These are phyloP conservation scores for Myotis yumanensis DNA, from an alignment of 2,113 vertebrate genomes.

Conservation along the genomic window DNA sequence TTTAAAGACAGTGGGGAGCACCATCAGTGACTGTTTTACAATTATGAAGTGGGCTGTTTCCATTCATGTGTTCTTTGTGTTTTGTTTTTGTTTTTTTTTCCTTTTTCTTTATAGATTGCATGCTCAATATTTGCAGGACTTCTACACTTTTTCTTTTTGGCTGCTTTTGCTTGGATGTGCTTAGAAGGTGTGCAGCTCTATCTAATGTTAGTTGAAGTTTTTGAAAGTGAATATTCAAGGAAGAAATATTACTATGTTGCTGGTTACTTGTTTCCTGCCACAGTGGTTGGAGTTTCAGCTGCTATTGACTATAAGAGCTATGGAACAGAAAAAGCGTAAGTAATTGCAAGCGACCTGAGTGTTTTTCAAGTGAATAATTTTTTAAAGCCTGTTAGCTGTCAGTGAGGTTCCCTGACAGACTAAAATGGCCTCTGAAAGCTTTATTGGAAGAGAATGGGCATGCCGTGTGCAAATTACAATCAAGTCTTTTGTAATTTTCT, in stretches of 20 bases:
- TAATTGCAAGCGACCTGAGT: conserved; percentile 86
- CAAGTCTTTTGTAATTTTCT: conserved; percentile 87
- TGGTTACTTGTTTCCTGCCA: conserved; percentile 97
- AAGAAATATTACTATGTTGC: conserved; percentile 98
- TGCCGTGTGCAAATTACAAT: conserved; percentile 85
- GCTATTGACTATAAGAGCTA: conserved; percentile 98
- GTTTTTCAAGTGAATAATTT: conserved; percentile 88
- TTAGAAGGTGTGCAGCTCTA: conserved; percentile 98
- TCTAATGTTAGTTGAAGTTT: conserved; percentile 98
- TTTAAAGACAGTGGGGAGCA: background rate
- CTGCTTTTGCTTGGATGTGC: conserved; percentile 99
- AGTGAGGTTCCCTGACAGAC: conserved; percentile 82
- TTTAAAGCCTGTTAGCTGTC: conserved; percentile 86
- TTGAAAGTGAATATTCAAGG: conserved; percentile 99
- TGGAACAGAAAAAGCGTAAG: conserved; percentile 96
- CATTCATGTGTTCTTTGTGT: background rate
- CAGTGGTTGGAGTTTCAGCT: conserved; percentile 96
- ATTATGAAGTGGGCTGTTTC: background rate
- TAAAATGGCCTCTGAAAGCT: conserved; percentile 86
- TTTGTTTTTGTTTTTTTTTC: conserved; percentile 61
- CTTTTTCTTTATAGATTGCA: conserved; percentile 88
- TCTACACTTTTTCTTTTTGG: conserved; percentile 98
- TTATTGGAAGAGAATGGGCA: conserved; percentile 84
- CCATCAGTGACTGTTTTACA: background rate
- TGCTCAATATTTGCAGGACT: conserved; percentile 97